phyloP scores from a whole-genome alignment of 1,140 invertebrate genomes.

The Caenorhabditis inopinata region DNA sequence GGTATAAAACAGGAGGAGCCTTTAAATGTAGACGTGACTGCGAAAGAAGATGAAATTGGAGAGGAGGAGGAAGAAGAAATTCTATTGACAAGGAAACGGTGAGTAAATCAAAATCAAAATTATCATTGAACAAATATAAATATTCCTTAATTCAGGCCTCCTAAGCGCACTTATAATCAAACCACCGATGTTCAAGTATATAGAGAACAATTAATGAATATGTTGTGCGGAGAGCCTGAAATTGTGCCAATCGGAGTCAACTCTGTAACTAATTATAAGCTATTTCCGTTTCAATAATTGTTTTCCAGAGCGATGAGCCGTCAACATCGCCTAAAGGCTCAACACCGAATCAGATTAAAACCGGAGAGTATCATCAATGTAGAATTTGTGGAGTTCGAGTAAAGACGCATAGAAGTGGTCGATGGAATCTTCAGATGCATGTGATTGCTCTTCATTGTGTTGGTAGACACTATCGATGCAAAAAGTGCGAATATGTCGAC shows the following conservation, averaged over 20 bases:
- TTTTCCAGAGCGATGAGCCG: not conserved
- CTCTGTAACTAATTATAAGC: not conserved
- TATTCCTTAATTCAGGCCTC: not conserved
- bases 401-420: constrained; percentile 31
- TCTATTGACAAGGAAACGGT: not conserved
- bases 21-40: not conserved
- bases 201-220: not conserved
- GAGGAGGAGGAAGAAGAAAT: constrained; percentile 13
- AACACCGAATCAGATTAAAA: not conserved
- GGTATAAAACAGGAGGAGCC: not conserved
- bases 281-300: too few relatives aligned
- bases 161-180: not conserved
- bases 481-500: constrained; percentile 11
- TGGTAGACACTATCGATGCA: constrained; percentile 29
- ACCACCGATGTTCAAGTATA: not conserved
- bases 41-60: not conserved
- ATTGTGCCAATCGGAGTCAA: not conserved
- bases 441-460: constrained; percentile 38
- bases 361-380: constrained; percentile 1
- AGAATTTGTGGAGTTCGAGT: constrained; percentile 27
- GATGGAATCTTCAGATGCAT: constrained; percentile 45
- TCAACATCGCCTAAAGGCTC: not conserved
- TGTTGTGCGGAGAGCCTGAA: not conserved
- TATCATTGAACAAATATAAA: too few relatives aligned
- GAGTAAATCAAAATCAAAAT: not conserved